Conservation (phyloP, 30 jellyfish, hydroid and myxozoan genomes). For the Turritopsis dohrnii region DNA sequence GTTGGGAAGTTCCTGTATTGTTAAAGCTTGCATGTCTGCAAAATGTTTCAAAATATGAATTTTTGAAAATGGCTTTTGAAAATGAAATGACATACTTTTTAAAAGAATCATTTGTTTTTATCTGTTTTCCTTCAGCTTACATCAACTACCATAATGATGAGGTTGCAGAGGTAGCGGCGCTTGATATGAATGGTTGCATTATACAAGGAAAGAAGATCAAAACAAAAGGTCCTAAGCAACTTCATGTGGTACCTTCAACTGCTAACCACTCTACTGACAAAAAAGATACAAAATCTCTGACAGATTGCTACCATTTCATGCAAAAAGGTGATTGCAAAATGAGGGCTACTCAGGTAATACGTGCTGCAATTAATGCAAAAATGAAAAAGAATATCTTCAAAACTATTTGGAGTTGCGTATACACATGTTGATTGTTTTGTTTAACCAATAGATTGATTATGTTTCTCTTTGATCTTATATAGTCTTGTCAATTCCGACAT, state of each 20-base stretch:
- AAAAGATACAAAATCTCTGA: slow-evolving; percentile 14
- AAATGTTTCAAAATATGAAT: no score
- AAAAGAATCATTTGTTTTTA: no score
- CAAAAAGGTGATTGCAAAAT: slow-evolving; percentile 10
- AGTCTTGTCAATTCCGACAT: slow-evolving; percentile 54
- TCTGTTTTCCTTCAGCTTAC: slow-evolving; percentile 25
- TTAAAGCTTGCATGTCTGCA: no score
- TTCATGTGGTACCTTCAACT: slow-evolving; percentile 10
- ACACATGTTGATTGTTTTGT: no score
- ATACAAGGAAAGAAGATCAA: slow-evolving; percentile 9
- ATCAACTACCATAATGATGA: slow-evolving; percentile 50
- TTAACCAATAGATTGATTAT: no score
- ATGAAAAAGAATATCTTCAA: no score
- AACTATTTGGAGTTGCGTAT: no score
- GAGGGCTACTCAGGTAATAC: slow-evolving; percentile 9
- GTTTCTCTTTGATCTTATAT: no score
- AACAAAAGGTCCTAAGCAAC: slow-evolving; percentile 27
- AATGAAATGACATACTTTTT: no score
- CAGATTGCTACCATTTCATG: slow-evolving; percentile 42
- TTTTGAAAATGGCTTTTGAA: no score
- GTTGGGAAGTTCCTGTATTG: no score
- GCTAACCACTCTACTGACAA: not conserved
- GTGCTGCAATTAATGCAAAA: no score
- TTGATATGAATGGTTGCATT: slow-evolving; percentile 40
- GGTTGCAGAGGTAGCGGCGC: slow-evolving; percentile 80